These are phyloP conservation scores for Diplodus puntazzo DNA, from an alignment of 2,797 vertebrate species.

Conservation along the genomic window DNA sequence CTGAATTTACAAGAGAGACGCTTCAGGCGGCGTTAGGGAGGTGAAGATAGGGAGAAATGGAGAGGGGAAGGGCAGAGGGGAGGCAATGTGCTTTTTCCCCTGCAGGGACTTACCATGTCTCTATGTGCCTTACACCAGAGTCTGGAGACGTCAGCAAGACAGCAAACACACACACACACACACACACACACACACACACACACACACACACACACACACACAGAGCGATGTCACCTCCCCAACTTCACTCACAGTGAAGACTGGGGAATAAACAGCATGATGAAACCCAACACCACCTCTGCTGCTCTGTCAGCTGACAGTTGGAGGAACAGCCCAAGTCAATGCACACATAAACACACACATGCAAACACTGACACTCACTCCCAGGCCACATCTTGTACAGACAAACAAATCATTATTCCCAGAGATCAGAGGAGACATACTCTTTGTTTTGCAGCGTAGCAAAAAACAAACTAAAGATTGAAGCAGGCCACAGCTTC, in stretches of 20 bases:
- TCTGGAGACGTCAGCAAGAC: slow-evolving; percentile 63
- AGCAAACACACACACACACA: slow-evolving; percentile 26
- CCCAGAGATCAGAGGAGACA: slow-evolving; percentile 46
- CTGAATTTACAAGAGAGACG: slow-evolving; percentile 38
- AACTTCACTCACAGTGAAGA: slow-evolving; percentile 46
- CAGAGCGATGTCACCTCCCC: slow-evolving; percentile 37
- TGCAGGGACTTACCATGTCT: slow-evolving; percentile 61
- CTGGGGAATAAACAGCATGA: slow-evolving; percentile 79
- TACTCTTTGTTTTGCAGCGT: slow-evolving; percentile 37
- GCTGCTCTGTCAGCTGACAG: slow-evolving; percentile 73
- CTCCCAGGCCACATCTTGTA: slow-evolving; percentile 39
- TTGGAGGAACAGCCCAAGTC: slow-evolving; percentile 55
- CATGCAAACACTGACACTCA: slow-evolving; percentile 14
- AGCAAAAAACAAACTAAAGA: slow-evolving; percentile 37
- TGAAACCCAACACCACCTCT: slow-evolving; percentile 79
- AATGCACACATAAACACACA: slow-evolving; percentile 32
- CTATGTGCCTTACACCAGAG: slow-evolving; percentile 58
- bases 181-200: neutral
- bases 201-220: neutral
- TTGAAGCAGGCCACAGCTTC: neutral
- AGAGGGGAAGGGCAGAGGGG: slow-evolving; percentile 36
- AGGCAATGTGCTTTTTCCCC: slow-evolving; percentile 56
- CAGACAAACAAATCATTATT: slow-evolving; percentile 69
- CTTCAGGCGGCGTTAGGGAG: slow-evolving; percentile 38
- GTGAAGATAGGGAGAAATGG: slow-evolving; percentile 14